phyloP scores from a whole-genome alignment of 2,888 invertebrate genomes.

The Leptogaster cylindrica region DNA sequence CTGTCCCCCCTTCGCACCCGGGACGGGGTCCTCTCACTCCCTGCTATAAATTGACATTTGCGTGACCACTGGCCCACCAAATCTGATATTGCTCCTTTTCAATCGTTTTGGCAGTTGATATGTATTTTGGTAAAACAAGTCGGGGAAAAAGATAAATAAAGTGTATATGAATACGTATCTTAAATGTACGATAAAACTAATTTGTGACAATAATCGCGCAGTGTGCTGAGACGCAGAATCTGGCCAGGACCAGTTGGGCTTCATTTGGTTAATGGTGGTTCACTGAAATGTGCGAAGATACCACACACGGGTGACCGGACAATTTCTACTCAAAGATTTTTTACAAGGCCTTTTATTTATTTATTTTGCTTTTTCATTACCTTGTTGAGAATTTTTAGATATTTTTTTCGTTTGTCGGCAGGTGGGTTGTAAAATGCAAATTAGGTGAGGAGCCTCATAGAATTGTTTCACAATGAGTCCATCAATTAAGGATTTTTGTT shows the following conservation, averaged over 20 bases:
- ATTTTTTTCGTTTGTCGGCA: too few relatives aligned
- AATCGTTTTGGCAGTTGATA: constrained; percentile 10
- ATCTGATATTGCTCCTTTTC: constrained; percentile 2
- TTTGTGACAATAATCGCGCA: constrained; percentile 42
- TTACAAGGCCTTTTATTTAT: constrained; percentile 20
- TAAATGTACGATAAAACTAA: constrained; percentile 43
- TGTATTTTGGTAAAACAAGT: too few relatives aligned
- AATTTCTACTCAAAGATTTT: neutral
- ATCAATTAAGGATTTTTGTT: neutral
- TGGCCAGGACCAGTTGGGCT: constrained; percentile 20
- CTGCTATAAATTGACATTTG: constrained; percentile 44
- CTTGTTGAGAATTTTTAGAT: constrained; percentile 16
- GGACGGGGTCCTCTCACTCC: neutral
- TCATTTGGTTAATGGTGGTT: constrained; percentile 34
- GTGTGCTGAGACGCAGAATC: constrained; percentile 2
- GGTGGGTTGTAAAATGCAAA: constrained; percentile 37
- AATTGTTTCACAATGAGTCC: constrained; percentile 14
- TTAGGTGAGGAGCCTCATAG: neutral
- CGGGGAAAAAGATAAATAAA: constrained; percentile 35
- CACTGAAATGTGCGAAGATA: constrained; percentile 35
- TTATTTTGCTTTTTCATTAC: too few relatives aligned
- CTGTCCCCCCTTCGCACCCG: neutral
- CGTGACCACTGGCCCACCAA: constrained; percentile 35
- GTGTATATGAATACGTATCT: constrained; percentile 38
- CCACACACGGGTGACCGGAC: constrained; percentile 16